phyloP scores from a whole-genome alignment of 2,888 invertebrate species.

The Lithophane semibrunnea region DNA sequence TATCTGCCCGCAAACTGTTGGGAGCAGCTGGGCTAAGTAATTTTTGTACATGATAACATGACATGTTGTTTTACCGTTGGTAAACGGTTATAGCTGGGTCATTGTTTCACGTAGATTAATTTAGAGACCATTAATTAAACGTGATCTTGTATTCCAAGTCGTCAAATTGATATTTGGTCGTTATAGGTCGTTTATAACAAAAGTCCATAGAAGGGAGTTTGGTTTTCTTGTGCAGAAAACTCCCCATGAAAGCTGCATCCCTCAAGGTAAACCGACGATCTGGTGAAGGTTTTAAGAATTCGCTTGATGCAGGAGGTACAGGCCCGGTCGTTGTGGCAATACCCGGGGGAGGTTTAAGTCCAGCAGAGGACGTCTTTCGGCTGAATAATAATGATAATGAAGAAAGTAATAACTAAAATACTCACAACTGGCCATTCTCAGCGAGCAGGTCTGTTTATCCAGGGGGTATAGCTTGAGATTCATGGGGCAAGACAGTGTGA shows the following conservation, averaged over 20 bases:
- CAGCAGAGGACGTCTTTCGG: background rate
- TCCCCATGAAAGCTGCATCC: background rate
- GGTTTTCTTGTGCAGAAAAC: too few species aligned
- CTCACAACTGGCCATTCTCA: slow-evolving; percentile 99
- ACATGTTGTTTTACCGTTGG: slow-evolving; percentile 40
- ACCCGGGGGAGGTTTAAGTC: background rate
- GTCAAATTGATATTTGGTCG: background rate
- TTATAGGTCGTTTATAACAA: background rate
- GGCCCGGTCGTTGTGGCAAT: background rate
- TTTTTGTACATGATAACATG: slow-evolving; percentile 43
- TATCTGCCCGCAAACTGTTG: slow-evolving; percentile 53
- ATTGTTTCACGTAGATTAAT: slow-evolving; percentile 10
- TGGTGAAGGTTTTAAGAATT: background rate
- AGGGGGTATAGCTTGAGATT: slow-evolving; percentile 98
- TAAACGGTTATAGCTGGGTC: slow-evolving; percentile 10
- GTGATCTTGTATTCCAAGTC: background rate
- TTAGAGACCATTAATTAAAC: background rate
- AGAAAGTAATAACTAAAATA: slow-evolving; percentile 71
- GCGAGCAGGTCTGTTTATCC: slow-evolving; percentile 98
- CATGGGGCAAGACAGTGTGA: slow-evolving; percentile 99
- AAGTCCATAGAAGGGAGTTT: background rate
- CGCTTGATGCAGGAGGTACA: background rate
- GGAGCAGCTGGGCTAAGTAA: slow-evolving; percentile 45
- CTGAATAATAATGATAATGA: background rate
- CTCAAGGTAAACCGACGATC: background rate